These are phyloP conservation scores for Sphenodon punctatus DNA, from an alignment of 2,797 vertebrate species.

Conservation along the genomic window DNA sequence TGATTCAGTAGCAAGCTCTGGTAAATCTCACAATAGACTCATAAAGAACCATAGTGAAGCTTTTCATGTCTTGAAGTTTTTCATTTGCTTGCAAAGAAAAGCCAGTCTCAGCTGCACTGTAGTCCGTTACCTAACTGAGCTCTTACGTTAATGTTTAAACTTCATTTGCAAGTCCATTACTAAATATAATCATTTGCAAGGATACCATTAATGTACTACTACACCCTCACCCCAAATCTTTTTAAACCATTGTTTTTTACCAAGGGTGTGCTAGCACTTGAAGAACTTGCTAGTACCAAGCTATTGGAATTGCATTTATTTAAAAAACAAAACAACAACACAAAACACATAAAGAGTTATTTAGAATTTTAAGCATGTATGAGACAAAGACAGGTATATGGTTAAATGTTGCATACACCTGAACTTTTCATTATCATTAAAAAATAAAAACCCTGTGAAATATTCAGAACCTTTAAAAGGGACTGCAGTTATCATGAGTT, in stretches of 20 bases:
- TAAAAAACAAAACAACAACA: conserved; percentile 23
- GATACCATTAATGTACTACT: conserved; percentile 42
- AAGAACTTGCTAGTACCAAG: background rate
- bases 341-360: conserved; percentile 5
- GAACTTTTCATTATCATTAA: background rate
- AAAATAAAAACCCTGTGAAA: background rate
- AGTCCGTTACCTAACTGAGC: conserved; percentile 53
- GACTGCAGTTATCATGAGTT: background rate
- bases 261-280: background rate
- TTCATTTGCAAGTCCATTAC: conserved; percentile 70
- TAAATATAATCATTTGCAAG: conserved; percentile 60
- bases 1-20: conserved; percentile 58
- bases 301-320: background rate
- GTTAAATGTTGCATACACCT: background rate
- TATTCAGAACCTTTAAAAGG: background rate
- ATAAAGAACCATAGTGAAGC: background rate
- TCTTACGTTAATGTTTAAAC: conserved; percentile 68
- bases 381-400: background rate
- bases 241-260: conserved; percentile 6
- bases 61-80: conserved; percentile 39
- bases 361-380: background rate
- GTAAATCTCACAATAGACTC: conserved; percentile 50
- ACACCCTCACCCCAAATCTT: conserved; percentile 5
- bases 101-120: conserved; percentile 33
- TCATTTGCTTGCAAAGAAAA: conserved; percentile 41